These are phyloP conservation scores for Conus canariensis DNA, from an alignment of 2,888 invertebrate genomes.

Conservation along the genomic window DNA sequence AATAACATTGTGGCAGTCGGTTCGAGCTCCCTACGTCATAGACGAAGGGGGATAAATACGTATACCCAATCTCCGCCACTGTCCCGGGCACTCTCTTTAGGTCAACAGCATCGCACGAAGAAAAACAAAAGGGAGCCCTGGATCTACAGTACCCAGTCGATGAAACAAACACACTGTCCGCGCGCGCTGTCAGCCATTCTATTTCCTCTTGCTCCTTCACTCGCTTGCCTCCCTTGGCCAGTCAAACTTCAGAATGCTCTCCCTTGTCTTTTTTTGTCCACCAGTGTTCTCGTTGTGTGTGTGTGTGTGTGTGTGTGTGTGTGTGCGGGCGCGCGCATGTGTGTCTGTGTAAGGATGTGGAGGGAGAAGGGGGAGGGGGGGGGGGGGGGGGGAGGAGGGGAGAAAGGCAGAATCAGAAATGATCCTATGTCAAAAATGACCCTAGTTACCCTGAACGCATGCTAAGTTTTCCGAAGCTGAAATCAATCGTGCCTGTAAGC, in stretches of 20 bases:
- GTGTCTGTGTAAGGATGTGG: too few relatives aligned
- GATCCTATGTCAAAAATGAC: too few relatives aligned
- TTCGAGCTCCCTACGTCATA: neutral
- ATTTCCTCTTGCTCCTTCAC: neutral
- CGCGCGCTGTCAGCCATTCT: neutral
- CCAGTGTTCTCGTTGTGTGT: too few relatives aligned
- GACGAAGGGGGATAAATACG: neutral
- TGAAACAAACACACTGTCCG: constrained; percentile 1
- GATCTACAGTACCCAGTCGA: neutral
- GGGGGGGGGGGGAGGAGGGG: too few relatives aligned
- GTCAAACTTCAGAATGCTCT: neutral
- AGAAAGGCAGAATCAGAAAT: too few relatives aligned
- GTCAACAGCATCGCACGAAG: neutral
- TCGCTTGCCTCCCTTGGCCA: neutral
- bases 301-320: too few relatives aligned
- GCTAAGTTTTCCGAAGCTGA: too few relatives aligned
- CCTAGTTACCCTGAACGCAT: too few relatives aligned
- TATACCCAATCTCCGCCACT: neutral
- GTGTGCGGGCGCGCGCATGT: too few relatives aligned
- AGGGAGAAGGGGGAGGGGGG: too few relatives aligned
- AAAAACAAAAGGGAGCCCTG: neutral
- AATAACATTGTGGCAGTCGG: neutral
- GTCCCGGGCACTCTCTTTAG: neutral
- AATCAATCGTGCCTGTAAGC: too few relatives aligned
- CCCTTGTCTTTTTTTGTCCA: neutral